Base-by-base conservation (phyloP, 2,797 vertebrate genomes). In the Squalus acanthias region DNA sequence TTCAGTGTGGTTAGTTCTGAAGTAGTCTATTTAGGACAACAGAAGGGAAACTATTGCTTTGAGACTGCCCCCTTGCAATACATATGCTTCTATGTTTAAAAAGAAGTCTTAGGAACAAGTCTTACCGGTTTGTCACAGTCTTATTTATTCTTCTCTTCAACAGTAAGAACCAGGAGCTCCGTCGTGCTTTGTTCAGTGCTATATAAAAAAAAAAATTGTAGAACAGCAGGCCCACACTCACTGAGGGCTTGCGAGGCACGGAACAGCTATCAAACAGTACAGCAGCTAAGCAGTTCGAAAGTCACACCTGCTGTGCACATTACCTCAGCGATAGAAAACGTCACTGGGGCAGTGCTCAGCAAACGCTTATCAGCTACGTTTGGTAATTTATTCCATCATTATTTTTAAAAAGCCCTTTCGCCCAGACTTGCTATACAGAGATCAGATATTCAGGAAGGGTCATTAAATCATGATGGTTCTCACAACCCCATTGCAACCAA, bases 241-340 rank as follows among this genome's bases (percentile, higher is more conserved):
- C 29, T 29, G 15, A 15, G 82, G 20, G 82, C 1, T 50, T 85
- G 57, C 6, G 33, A 39, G 91, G 17, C 91, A 46, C n/a, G 3
- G 65, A 93, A 93, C 91, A 46, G 79, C 12, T 82, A 46, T 20
- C 15, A 82, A 46, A 46, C n/a, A 39, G 76, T n/a, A 39, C 76
- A 82, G 76, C 63, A 93, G 87, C 88, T 13, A 76, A 76, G 33
- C 74, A 76, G 74, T n/a, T 91, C 88, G 63, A 91, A 88, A 91
- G n/a, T 93, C 63, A 69, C 63, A 69, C 60, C 88, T 17, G 4
- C 13, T 89, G 87, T 33, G 17, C 57, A 2, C 9, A 20, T 46
- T 46, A 69, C 39, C 91, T 46, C 63, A 69, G 63, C 17, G 65
- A 69, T 46, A n/a, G n/a, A 22, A 39, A 93, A 89, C 8, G 26